phyloP scores from a whole-genome alignment of 1,140 invertebrate species.

The Aphelenchoides fujianensis region DNA sequence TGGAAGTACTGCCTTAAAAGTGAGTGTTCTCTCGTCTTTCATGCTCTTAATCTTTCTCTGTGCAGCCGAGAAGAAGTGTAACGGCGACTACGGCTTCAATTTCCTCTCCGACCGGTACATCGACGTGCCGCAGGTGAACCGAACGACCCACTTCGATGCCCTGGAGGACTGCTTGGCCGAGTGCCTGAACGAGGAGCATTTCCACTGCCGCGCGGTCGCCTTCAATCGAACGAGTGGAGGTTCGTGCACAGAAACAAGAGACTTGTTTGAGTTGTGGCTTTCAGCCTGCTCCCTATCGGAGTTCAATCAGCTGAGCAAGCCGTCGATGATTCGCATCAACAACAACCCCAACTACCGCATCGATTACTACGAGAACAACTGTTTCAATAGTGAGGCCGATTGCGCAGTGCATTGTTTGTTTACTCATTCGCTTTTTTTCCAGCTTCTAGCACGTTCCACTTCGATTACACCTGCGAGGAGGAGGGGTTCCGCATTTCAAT shows the following conservation, averaged over 20 bases:
- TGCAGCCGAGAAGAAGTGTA: constrained; percentile 55
- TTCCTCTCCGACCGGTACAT: constrained; percentile 62
- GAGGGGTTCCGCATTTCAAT: constrained; percentile 52
- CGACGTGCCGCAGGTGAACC: constrained; percentile 41
- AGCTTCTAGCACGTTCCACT: constrained; percentile 60
- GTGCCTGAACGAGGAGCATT: constrained; percentile 56
- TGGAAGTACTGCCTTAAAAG: constrained; percentile 62
- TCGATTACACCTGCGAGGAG: constrained; percentile 51
- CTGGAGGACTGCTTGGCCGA: constrained; percentile 59
- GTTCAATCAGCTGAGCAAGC: constrained; percentile 60
- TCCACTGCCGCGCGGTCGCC: constrained; percentile 54
- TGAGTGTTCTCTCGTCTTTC: constrained; percentile 36
- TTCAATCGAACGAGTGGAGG: constrained; percentile 62
- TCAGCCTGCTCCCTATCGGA: constrained; percentile 53
- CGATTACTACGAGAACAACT: constrained; percentile 62
- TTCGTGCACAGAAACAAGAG: constrained; percentile 7
- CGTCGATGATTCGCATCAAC: constrained; percentile 51
- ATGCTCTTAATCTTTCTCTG: too few relatives aligned
- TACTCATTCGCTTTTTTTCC: constrained; percentile 32
- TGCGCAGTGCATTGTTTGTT: too few relatives aligned
- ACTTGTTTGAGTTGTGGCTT: background rate
- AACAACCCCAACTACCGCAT: constrained; percentile 62
- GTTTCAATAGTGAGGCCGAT: constrained; percentile 57
- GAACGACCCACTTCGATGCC: constrained; percentile 27
- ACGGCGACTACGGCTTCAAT: constrained; percentile 60